Evolutionary conservation across 2,113 vertebrate genomes (phyloP).

Genomic region (Macroglossus sobrinus): DNA sequence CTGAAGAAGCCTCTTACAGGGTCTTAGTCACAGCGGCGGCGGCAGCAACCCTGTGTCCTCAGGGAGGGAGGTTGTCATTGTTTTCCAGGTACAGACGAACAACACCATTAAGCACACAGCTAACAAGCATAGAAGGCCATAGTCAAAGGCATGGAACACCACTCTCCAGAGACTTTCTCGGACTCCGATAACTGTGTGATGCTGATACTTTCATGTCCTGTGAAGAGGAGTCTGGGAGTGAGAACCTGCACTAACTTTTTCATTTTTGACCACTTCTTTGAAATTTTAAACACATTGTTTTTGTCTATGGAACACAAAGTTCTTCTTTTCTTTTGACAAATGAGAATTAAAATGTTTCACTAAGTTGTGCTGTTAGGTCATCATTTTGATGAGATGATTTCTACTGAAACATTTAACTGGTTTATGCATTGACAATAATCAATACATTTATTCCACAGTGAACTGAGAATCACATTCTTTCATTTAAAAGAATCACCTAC

Average conservation of each 20-base stretch:
- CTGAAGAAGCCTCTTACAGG: background rate
- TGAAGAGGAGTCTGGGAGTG: background rate
- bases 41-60: background rate
- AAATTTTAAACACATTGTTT: background rate
- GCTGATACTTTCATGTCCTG: background rate
- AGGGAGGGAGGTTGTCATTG: too few species aligned
- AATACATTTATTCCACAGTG: constrained; percentile 13
- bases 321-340: constrained; percentile 44
- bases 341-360: constrained; percentile 30
- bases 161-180: background rate
- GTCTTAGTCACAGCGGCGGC: too few species aligned
- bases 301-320: constrained; percentile 4
- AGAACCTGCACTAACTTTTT: background rate
- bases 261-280: background rate
- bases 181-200: background rate
- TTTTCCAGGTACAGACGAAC: background rate
- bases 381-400: constrained; percentile 50
- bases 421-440: constrained; percentile 27
- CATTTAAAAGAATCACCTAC: constrained; percentile 29
- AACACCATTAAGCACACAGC: background rate
- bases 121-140: background rate
- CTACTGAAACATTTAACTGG: constrained; percentile 33
- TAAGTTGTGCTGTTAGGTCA: background rate
- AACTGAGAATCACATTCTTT: constrained; percentile 4
- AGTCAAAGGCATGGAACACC: accelerated